These are phyloP conservation scores for Papilio demoleus DNA, from an alignment of 2,888 invertebrate genomes.

Conservation along the genomic window DNA sequence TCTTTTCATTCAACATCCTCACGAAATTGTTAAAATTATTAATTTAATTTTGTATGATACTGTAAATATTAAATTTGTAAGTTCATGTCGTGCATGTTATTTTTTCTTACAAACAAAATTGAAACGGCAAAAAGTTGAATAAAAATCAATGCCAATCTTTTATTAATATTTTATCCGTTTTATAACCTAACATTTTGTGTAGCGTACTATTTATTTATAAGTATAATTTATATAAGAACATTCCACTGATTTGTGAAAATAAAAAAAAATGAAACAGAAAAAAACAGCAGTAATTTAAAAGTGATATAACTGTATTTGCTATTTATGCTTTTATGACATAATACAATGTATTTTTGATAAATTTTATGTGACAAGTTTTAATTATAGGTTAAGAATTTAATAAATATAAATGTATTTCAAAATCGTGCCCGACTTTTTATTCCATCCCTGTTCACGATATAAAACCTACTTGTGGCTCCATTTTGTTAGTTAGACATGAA, in stretches of 20 bases:
- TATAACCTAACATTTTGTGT: too few species aligned
- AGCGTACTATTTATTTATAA: background rate
- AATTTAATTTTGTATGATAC: background rate
- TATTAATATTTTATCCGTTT: background rate
- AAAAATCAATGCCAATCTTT: background rate
- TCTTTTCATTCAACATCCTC: too few species aligned
- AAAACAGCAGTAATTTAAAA: too few species aligned
- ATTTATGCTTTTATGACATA: background rate
- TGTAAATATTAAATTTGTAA: constrained; percentile 1
- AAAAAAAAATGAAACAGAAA: too few species aligned
- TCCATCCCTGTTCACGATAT: too few species aligned
- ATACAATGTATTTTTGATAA: constrained; percentile 3
- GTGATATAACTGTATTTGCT: too few species aligned
- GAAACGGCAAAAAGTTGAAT: background rate
- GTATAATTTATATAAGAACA: background rate
- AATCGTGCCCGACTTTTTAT: background rate
- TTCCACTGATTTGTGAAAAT: background rate
- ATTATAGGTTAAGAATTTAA: background rate
- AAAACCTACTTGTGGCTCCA: too few species aligned
- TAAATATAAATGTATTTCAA: constrained; percentile 4
- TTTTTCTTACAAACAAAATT: background rate
- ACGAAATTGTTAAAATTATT: too few species aligned
- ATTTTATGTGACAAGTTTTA: constrained; percentile 7
- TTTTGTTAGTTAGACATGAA: too few species aligned
- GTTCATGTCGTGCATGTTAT: background rate